Evolutionary conservation across 2,888 invertebrate species (phyloP), one percentile per base, ranked within the genome.

Genomic region (Conchocele bisecta): DNA sequence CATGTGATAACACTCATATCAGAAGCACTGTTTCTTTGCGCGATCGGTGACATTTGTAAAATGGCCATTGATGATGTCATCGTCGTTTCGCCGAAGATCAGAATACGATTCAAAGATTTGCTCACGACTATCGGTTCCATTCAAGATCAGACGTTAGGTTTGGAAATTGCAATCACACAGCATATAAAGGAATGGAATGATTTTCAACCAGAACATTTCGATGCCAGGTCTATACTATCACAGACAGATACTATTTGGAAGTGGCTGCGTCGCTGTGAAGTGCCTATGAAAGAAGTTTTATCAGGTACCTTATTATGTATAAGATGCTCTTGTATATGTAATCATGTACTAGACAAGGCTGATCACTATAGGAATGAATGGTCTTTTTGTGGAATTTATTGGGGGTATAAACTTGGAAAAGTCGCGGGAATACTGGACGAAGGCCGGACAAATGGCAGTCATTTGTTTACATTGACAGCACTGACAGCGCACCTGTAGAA

Each of bases 51-150:
- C 50, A 67, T 82, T 1, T 82, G 82, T 42, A 73, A 71, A 42
- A 58, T 79, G 69, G 82, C 82, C 15, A 57, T 72, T 46, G 82
- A 82, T 39, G 69, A 71, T 17, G 60, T 71, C 1, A 56, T 82
- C 7, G 79, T 77, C 26, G 74, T 77, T 2, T 75, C 82, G 29
- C 64, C 70, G 9, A 67, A 41, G 53, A 63, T 77, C 17, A 76
- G 63, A 59, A 67, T 65, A 24, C 75, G 74, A 42, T 48, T 78
- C 26, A 63, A 65, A 37, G 79, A 79, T 54, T 53, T 81, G 9
- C 20, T 58, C 4, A 39, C 66, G 42, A 59, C 59, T 63, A 64
- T 80, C 2, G 51, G 67, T 0, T 39, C 44, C 1, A 67, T 70
- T 29, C 77, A 81, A 50, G 75, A 81, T 33, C 60, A 44, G 24